Base-by-base conservation (phyloP, 1,140 invertebrate genomes). In the Probaryconus sp. region DNA sequence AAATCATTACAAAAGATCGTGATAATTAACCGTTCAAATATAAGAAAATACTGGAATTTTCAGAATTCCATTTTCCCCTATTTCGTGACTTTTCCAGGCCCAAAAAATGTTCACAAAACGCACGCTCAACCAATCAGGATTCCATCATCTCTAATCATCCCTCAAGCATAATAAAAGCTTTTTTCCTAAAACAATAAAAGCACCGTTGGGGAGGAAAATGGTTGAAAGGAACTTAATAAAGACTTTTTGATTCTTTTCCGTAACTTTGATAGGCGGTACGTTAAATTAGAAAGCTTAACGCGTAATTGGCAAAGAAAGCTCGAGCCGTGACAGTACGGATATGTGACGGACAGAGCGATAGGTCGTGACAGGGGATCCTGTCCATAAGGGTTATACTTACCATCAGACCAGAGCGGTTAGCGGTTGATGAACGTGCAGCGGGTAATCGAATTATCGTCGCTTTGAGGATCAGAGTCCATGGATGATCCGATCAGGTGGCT, bases 401-500 rank as follows among this genome's bases (percentile, higher is more conserved):
- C 69, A 64, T 67, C 80, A 67, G 73, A n/a, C n/a, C n/a, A 82
- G 79, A 81, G 67, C 67, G 81, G 82, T 83, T 83, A 80, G 84
- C 79, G 85, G 84, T 84, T 80, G 84, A 84, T 85, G 81, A 86
- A 84, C 83, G 78, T 81, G 80, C 78, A 79, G 76, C 75, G 76
- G 76, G 74, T 88, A 87, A 88, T 88, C 81, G 83, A 88, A 85
- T 88, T 88, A 88, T 87, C 83, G 84, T 85, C 80, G 85, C 85
- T 88, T 88, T 88, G 85, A 87, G 79, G 81, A 85, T 86, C 85
- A 86, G 81, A 79, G 79, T 76, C 85, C 86, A 84, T 87, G 80
- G 80, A 84, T 86, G 86, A 88, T 87, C 81, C 76, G 80, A 88
- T 88, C 82, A 87, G 81, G 79, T 84, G 78, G 70, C 81, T 81